Conservation (phyloP, 1,140 invertebrate species). For the Drosophila nebulosa region DNA sequence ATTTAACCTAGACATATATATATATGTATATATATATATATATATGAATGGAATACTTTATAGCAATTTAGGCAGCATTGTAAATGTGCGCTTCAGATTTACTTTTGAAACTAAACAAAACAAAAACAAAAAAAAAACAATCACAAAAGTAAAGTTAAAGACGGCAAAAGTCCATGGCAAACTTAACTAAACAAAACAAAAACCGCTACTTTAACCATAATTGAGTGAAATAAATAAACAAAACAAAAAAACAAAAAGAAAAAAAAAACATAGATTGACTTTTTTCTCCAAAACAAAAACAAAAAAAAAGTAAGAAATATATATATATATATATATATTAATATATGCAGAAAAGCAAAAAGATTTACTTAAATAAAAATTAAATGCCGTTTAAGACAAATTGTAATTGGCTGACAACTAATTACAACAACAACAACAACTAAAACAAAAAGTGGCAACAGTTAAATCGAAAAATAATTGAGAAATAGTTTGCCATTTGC, state of each 20-base stretch:
- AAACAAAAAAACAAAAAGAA: slow-evolving; percentile 39
- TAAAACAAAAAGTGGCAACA: slow-evolving; percentile 2
- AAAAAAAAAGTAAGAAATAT: neutral
- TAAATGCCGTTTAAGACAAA: neutral
- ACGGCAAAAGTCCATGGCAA: slow-evolving; percentile 71
- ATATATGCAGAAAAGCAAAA: slow-evolving; percentile 20
- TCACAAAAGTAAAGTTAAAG: slow-evolving; percentile 37
- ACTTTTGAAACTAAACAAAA: slow-evolving; percentile 72
- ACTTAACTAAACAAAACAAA: slow-evolving; percentile 39
- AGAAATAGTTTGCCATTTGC: too few species aligned
- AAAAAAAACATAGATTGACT: slow-evolving; percentile 33
- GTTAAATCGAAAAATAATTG: neutral
- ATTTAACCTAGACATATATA: slow-evolving; percentile 9
- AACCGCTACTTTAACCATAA: slow-evolving; percentile 71
- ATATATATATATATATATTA: too few species aligned
- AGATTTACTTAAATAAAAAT: slow-evolving; percentile 22
- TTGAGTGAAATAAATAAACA: slow-evolving; percentile 76
- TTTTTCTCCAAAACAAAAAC: slow-evolving; percentile 42
- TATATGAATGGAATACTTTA: slow-evolving; percentile 52
- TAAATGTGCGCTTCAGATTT: slow-evolving; percentile 75
- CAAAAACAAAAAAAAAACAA: slow-evolving; percentile 40
- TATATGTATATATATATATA: slow-evolving; percentile 17
- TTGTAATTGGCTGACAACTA: slow-evolving; percentile 23
- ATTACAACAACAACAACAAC: neutral
- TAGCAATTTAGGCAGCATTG: slow-evolving; percentile 76